These are phyloP conservation scores for Liparis tanakae DNA, from an alignment of 2,797 vertebrate species.

Conservation along the genomic window DNA sequence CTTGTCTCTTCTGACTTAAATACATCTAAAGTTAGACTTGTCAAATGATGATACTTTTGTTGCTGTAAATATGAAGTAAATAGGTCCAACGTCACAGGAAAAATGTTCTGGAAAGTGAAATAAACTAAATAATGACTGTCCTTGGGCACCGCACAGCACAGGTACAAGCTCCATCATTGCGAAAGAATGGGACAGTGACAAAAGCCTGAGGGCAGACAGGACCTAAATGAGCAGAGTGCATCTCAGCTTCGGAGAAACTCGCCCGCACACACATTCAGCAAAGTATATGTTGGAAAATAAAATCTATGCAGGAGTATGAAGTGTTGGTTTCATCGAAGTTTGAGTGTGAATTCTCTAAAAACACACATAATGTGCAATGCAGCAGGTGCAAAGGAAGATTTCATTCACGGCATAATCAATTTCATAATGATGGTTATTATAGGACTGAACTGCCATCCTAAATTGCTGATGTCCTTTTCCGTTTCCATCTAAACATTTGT, in stretches of 20 bases:
- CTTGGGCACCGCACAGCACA: slow-evolving; percentile 28
- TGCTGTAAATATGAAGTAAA: neutral
- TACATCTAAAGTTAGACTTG: neutral
- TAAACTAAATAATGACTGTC: slow-evolving; percentile 13
- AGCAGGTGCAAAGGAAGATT: slow-evolving; percentile 54
- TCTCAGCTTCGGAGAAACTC: slow-evolving; percentile 28
- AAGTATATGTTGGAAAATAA: slow-evolving; percentile 27
- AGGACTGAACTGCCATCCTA: slow-evolving; percentile 48
- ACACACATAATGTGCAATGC: slow-evolving; percentile 37
- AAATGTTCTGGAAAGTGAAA: slow-evolving; percentile 13
- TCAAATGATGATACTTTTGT: slow-evolving; percentile 1
- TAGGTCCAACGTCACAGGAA: neutral
- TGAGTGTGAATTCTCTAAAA: slow-evolving; percentile 29
- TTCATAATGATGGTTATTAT: slow-evolving; percentile 61
- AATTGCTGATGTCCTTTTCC: slow-evolving; percentile 54
- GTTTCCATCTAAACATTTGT: slow-evolving; percentile 25
- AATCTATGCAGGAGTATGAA: slow-evolving; percentile 21
- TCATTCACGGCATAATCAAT: slow-evolving; percentile 56
- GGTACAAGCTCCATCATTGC: slow-evolving; percentile 30
- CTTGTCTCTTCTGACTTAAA: neutral
- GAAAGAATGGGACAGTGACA: slow-evolving; percentile 36
- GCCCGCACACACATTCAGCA: slow-evolving; percentile 39
- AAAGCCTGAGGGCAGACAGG: slow-evolving; percentile 24
- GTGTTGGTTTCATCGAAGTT: slow-evolving; percentile 36
- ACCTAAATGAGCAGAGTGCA: slow-evolving; percentile 25